These are phyloP conservation scores for Chaetogeoica ovagalla DNA, from an alignment of 2,888 invertebrate species.

Conservation along the genomic window DNA sequence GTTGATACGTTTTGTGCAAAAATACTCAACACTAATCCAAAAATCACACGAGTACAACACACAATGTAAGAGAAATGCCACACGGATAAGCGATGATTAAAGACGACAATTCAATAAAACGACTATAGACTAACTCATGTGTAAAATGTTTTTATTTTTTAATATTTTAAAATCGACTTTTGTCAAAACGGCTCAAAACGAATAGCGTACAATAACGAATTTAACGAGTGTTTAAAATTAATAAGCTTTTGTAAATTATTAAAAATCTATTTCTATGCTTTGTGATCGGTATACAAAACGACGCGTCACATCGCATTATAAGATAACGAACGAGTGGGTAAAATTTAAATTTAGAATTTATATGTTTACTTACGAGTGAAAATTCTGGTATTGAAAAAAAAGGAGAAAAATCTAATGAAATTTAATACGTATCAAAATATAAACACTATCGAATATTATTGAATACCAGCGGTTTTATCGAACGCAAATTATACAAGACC, in stretches of 20 bases:
- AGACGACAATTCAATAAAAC: neutral
- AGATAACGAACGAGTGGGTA: too few relatives aligned
- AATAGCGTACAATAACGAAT: too few relatives aligned
- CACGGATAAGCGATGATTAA: neutral
- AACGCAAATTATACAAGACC: slow-evolving; percentile 14
- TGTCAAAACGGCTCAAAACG: neutral
- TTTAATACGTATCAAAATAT: too few relatives aligned
- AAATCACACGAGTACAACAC: slow-evolving; percentile 36
- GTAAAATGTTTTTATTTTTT: neutral
- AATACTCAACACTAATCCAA: slow-evolving; percentile 26
- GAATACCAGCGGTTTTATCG: neutral
- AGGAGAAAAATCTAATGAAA: too few relatives aligned
- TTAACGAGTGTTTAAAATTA: too few relatives aligned
- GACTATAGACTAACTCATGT: neutral
- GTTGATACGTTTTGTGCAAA: slow-evolving; percentile 32
- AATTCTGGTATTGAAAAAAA: too few relatives aligned
- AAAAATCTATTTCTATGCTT: too few relatives aligned
- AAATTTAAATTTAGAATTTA: too few relatives aligned
- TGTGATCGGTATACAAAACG: too few relatives aligned
- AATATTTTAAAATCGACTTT: neutral
- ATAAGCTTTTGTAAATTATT: too few relatives aligned
- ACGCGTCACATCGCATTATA: too few relatives aligned
- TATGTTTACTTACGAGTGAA: too few relatives aligned
- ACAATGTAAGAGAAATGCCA: slow-evolving; percentile 6
- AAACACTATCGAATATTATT: neutral